These are phyloP conservation scores for Papilio helenus DNA, from an alignment of 1,140 invertebrate species.

Conservation along the genomic window DNA sequence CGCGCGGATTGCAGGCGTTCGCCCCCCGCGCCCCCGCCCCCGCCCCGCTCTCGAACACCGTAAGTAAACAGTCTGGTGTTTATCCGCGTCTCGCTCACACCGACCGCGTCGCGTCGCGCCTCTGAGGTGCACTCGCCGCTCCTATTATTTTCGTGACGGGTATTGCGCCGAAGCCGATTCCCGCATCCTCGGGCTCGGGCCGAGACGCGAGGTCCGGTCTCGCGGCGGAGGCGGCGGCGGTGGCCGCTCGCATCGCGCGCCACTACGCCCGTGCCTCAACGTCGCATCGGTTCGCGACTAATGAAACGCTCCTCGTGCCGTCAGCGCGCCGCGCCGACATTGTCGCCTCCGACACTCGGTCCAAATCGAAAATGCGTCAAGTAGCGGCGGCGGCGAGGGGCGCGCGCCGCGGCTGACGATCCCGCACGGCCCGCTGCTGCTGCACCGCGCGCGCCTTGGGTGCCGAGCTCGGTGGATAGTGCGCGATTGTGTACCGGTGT, in stretches of 20 bases:
- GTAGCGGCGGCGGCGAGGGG: constrained; percentile 47
- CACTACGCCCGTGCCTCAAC: constrained; percentile 74
- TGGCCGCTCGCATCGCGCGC: constrained; percentile 76
- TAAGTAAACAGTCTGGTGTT: constrained; percentile 83
- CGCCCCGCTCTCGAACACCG: constrained; percentile 76
- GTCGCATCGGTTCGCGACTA: constrained; percentile 74
- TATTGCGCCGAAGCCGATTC: constrained; percentile 83
- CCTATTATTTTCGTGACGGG: constrained; percentile 83
- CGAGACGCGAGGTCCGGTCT: constrained; percentile 81
- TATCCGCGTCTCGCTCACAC: constrained; percentile 82
- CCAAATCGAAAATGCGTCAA: constrained; percentile 66
- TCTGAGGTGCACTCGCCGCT: constrained; percentile 81
- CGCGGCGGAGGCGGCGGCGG: constrained; percentile 76
- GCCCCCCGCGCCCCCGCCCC: constrained; percentile 65
- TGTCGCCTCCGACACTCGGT: constrained; percentile 49
- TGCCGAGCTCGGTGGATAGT: constrained; percentile 69
- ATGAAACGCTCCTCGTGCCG: constrained; percentile 54
- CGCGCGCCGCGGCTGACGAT: constrained; percentile 55
- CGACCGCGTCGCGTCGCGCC: constrained; percentile 79
- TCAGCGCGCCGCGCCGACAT: constrained; percentile 46
- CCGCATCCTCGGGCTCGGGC: constrained; percentile 82
- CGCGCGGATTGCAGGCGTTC: constrained; percentile 80
- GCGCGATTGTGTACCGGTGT: constrained; percentile 71
- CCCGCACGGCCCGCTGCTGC: constrained; percentile 31
- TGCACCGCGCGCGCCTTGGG: constrained; percentile 41